These are phyloP conservation scores for Macrotrachela quadricornifera DNA, from an alignment of 1,140 invertebrate species.

Conservation along the genomic window DNA sequence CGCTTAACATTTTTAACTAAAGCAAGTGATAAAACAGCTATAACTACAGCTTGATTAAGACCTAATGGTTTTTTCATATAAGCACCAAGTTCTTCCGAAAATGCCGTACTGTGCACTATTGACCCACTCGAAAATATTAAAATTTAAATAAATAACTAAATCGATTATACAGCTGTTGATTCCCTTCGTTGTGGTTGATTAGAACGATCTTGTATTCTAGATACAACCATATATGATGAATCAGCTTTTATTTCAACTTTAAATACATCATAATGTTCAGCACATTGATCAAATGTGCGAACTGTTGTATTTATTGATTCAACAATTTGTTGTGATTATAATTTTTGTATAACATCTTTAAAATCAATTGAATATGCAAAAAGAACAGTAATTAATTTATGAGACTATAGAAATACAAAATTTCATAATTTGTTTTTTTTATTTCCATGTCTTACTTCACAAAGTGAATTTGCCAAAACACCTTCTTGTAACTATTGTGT, in stretches of 20 bases:
- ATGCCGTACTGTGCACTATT: too few species aligned
- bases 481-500: constrained; percentile 15
- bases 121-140: too few species aligned
- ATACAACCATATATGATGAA: constrained; percentile 62
- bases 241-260: constrained; percentile 61
- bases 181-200: neutral
- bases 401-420: constrained; percentile 28
- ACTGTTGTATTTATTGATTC: constrained; percentile 60
- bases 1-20: too few species aligned
- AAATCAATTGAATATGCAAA: constrained; percentile 42
- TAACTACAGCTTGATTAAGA: neutral
- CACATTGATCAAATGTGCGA: constrained; percentile 46
- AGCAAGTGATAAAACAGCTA: neutral
- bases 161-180: too few species aligned
- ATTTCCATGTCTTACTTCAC: neutral
- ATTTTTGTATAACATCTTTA: constrained; percentile 34
- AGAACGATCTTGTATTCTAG: constrained; percentile 31
- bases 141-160: too few species aligned
- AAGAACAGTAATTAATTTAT: constrained; percentile 37
- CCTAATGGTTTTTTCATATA: too few species aligned
- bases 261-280: neutral
- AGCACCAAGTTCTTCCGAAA: too few species aligned
- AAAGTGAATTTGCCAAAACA: constrained; percentile 4
- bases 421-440: too few species aligned
- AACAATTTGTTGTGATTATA: constrained; percentile 56